Conservation (phyloP, 2,888 invertebrate genomes). For the Oxycera nigricornis region DNA sequence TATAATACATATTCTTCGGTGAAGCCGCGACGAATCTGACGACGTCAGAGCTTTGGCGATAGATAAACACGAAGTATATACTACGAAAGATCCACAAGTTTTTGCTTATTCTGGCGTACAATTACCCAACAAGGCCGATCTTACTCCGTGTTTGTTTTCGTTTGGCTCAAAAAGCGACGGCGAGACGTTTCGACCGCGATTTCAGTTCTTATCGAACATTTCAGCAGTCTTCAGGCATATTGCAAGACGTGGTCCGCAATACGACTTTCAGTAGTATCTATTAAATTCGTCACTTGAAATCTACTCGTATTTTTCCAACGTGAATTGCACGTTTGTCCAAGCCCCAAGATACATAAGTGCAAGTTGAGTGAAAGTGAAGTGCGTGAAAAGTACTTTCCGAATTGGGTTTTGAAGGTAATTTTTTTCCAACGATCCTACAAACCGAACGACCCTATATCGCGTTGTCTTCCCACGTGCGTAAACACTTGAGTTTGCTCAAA, state of each 20-base stretch:
- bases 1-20: not conserved
- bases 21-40: not conserved
- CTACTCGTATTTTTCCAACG: not conserved
- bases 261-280: not conserved
- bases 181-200: not conserved
- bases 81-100: not conserved
- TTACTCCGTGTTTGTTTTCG: not conserved
- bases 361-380: not conserved
- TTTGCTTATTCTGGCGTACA: not conserved
- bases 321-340: not conserved
- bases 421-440: not conserved
- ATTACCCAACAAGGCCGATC: constrained; percentile 28
- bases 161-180: not conserved
- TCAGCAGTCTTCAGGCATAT: not conserved
- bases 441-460: too few species aligned
- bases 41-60: not conserved
- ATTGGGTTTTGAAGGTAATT: too few species aligned
- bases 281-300: not conserved
- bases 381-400: not conserved
- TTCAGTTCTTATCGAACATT: constrained; percentile 27
- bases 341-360: not conserved
- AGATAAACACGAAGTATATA: not conserved
- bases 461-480: too few species aligned
- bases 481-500: too few species aligned
- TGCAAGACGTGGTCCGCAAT: not conserved